Evolutionary conservation across 2,888 invertebrate genomes (phyloP).

Genomic region (Aporophyla lueneburgensis): DNA sequence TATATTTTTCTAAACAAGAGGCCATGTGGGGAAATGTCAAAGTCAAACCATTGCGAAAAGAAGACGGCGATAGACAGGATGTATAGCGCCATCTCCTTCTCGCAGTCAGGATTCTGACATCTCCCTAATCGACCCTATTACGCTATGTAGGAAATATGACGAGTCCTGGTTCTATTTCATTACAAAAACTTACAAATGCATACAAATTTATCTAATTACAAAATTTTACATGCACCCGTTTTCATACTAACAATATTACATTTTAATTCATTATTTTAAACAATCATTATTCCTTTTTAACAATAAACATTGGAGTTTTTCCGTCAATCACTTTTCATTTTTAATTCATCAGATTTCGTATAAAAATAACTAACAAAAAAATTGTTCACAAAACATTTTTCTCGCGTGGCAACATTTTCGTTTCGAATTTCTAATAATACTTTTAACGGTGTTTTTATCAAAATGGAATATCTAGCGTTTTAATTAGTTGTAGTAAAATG

Average conservation of each 20-base stretch:
- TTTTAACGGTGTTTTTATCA: constrained; percentile 53
- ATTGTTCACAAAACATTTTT: constrained; percentile 50
- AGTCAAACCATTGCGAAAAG: constrained; percentile 6
- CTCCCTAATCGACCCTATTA: constrained; percentile 1
- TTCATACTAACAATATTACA: constrained; percentile 43
- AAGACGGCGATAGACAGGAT: constrained; percentile 3
- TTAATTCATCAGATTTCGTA: constrained; percentile 39
- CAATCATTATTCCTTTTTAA: background rate
- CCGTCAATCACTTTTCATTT: background rate
- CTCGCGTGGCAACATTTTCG: constrained; percentile 48
- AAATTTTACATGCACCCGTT: constrained; percentile 55
- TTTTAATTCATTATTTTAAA: background rate
- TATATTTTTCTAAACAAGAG: constrained; percentile 15
- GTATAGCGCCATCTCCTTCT: constrained; percentile 6
- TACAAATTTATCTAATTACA: constrained; percentile 65
- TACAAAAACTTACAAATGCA: constrained; percentile 60
- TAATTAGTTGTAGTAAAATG: constrained; percentile 49
- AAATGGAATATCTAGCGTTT: constrained; percentile 61
- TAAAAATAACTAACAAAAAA: constrained; percentile 59
- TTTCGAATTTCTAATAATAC: constrained; percentile 54
- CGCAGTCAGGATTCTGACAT: background rate
- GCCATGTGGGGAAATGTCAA: constrained; percentile 15
- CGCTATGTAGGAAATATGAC: constrained; percentile 46
- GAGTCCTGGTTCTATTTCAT: constrained; percentile 27
- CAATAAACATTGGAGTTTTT: constrained; percentile 8